Evolutionary conservation across 37 sponge, comb jelly and placozoan genomes (phyloP), one percentile per base, ranked within the genome.

Genomic region (Bolinopsis microptera): DNA sequence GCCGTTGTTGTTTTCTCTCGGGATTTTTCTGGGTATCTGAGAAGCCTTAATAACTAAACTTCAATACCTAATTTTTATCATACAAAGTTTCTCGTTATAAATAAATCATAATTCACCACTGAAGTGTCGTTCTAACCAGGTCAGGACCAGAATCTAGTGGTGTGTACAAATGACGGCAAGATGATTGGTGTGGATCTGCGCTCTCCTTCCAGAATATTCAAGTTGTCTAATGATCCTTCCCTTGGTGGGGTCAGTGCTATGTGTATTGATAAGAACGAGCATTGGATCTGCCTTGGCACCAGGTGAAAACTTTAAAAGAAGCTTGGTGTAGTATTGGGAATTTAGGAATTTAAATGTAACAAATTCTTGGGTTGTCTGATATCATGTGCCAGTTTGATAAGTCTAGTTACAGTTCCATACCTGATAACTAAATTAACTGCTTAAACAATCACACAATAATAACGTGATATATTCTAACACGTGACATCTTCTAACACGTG

Each of bases 261-360:
- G 90, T 86, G 90, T 30, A 38, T 41, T 8, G 90, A 86, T 27
- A 39, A 41, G 61, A 41, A 28, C 28, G 90, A 86, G 90, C 90
- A 86, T 41, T 86, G 90, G 90, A 86, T 86, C 35, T 86, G 90
- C 61, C 32, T 86, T 27, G 90, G 90, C 2, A 86, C 90, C 0
- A 38, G 90, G 90, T 93, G 3, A 25, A 69, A n/a, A 41, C 9
- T 83, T 18, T 22, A 22, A 18, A 18, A 67, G 13, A 67, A 13
- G 13, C 68, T 67, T 18, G 68, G 68, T 67, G n/a, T n/a, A n/a
- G n/a, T n/a, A n/a, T n/a, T n/a, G n/a, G n/a, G n/a, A n/a, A n/a
- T n/a, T n/a, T n/a, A n/a, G n/a, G n/a, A n/a, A n/a, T n/a, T n/a
- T n/a, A n/a, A n/a, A n/a, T n/a, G n/a, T n/a, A n/a, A n/a, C n/a